Conservation (phyloP, 2,797 vertebrate species). For the Salarias fasciatus region DNA sequence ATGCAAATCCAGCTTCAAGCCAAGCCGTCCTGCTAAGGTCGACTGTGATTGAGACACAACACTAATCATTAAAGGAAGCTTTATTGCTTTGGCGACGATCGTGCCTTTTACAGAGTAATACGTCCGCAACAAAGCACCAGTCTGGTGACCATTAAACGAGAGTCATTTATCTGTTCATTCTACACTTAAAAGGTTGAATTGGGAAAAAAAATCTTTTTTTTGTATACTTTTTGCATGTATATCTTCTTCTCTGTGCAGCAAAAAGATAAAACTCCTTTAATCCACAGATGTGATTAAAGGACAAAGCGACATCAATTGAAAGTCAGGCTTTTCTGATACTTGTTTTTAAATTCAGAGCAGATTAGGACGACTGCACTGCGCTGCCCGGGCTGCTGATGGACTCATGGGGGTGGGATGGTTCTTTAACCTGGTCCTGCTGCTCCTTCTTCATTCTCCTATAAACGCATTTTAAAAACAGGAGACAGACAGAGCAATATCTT, state of each 20-base stretch:
- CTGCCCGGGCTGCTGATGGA: slow-evolving; percentile 42
- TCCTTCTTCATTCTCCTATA: slow-evolving; percentile 23
- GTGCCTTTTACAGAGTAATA: background rate
- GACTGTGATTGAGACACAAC: slow-evolving; percentile 2
- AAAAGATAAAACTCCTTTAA: slow-evolving; percentile 7
- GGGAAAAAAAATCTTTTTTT: background rate
- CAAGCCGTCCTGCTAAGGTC: slow-evolving; percentile 2
- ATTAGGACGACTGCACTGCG: slow-evolving; percentile 22
- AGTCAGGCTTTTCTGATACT: slow-evolving; percentile 25
- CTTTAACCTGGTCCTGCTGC: slow-evolving; percentile 57
- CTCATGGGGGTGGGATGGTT: slow-evolving; percentile 41
- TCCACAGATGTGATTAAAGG: slow-evolving; percentile 24
- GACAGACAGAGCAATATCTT: slow-evolving; percentile 49
- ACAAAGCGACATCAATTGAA: slow-evolving; percentile 36
- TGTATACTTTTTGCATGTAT: background rate
- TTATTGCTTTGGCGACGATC: slow-evolving; percentile 13
- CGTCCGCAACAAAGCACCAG: slow-evolving; percentile 17
- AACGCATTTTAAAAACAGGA: slow-evolving; percentile 54
- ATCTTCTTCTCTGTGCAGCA: background rate
- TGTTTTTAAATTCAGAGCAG: slow-evolving; percentile 42
- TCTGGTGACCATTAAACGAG: slow-evolving; percentile 14
- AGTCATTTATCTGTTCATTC: slow-evolving; percentile 4
- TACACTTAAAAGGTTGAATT: background rate
- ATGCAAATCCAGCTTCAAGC: background rate
- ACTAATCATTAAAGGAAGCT: slow-evolving; percentile 11